Base-by-base conservation (phyloP, 2,888 invertebrate genomes). In the Apotomis capreana region DNA sequence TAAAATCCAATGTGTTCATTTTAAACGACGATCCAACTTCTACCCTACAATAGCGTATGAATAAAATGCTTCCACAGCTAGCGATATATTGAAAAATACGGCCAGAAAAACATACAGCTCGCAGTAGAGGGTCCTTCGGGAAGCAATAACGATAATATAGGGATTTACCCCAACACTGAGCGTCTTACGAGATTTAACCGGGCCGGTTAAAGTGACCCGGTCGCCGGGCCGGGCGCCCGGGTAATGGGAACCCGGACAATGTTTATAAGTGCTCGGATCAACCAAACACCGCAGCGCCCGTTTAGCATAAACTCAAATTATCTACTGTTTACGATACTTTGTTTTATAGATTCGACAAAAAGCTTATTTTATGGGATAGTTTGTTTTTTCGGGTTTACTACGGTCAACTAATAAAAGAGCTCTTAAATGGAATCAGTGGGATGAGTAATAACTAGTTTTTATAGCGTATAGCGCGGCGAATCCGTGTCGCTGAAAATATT, bases 61-160 rank as follows among this genome's bases (percentile, higher is more conserved):
- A 9, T 49, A 40, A 36, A 64, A 12, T 55, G 15, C 74, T 75
- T 76, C 69, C 49, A 49, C 6, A 4, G 74, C 80, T 78, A 78
- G 81, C 82, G 81, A 80, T 78, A 44, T 36, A 61, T 69, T 69
- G 65, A 68, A 84, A 81, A 81, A 84, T 81, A 81, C 76, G 80
- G 79, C 81, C 76, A 80, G 78, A 81, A 83, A 82, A 84, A 80
- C 81, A 79, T 79, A 81, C 80, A 81, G 83, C 82, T 78, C 78
- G 79, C 77, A 78, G 77, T 77, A 79, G 79, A 78, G 80, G 81
- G 79, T 83, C 79, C 80, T 81, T 78, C 76, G 79, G 80, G 81
- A 75, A 75, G 85, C 88, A 87, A 89, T 91, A 88, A 88, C 86
- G 85, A 86, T 87, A 88, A 88, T 87, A 84, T 81, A 74, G 76